Evolutionary conservation across 2,888 invertebrate species (phyloP).

Genomic region (Hartigia nigra): DNA sequence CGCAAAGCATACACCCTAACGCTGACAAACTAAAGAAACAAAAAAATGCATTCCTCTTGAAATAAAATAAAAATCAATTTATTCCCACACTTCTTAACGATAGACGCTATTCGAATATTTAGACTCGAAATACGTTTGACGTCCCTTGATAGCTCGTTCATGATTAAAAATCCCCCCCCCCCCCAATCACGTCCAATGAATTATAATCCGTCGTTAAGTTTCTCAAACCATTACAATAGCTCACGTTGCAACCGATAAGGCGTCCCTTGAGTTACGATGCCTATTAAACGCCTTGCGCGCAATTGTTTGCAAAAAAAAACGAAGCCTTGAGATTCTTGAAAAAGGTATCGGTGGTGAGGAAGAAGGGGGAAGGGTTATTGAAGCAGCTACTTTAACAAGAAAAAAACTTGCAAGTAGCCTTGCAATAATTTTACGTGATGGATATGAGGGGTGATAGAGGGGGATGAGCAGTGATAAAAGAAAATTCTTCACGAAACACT

Average conservation of each 20-base stretch:
- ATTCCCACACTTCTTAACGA: not conserved
- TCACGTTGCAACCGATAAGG: not conserved
- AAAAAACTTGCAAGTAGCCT: too few species aligned
- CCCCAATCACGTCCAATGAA: constrained; percentile 1
- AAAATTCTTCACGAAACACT: not conserved
- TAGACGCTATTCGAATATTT: not conserved
- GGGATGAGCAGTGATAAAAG: too few species aligned
- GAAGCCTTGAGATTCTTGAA: not conserved
- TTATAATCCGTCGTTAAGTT: constrained; percentile 5
- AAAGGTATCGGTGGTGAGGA: too few species aligned
- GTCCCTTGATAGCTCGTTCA: not conserved
- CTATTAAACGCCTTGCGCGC: not conserved
- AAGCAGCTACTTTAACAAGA: too few species aligned
- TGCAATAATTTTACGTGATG: too few species aligned
- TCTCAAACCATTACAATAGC: constrained; percentile 1
- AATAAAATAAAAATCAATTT: not conserved
- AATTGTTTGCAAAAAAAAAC: not conserved
- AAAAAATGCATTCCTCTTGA: not conserved
- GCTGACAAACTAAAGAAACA: not conserved
- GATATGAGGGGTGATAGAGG: too few species aligned
- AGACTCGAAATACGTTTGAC: not conserved
- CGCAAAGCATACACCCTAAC: not conserved
- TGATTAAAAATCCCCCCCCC: not conserved
- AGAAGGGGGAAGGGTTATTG: too few species aligned
- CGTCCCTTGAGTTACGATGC: not conserved